Percentiles rank a stretch among this genome's conserved stretches.
Evolutionary conservation across 2,797 vertebrate genomes (phyloP).

Genomic region (Esox lucius): DNA sequence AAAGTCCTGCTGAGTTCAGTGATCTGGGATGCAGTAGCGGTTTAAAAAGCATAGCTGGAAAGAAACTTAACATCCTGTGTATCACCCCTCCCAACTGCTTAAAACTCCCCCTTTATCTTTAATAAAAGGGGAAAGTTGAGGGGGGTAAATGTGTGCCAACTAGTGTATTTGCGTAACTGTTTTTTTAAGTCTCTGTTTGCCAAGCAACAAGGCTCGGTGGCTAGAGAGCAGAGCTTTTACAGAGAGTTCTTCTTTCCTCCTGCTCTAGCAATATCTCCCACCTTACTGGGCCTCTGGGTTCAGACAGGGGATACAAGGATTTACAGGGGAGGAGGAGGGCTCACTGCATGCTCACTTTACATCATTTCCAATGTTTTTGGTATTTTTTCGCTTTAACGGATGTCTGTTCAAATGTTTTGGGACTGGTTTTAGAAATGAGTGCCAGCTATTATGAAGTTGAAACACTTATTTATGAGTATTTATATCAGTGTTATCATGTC

Average conservation of each 20-base stretch:
- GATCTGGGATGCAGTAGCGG: not conserved
- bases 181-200: not conserved
- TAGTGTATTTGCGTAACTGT: not conserved
- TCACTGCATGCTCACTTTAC: not conserved
- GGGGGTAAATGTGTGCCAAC: not conserved
- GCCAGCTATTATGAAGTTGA: not conserved
- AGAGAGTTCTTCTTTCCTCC: not conserved
- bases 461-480: not conserved
- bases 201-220: not conserved
- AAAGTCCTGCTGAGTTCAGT: not conserved
- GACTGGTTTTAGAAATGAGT: not conserved
- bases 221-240: not conserved
- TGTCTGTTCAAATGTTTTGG: not conserved
- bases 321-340: not conserved
- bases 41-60: not conserved
- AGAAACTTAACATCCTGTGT: not conserved
- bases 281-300: not conserved
- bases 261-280: not conserved
- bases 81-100: not conserved
- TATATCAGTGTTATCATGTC: not conserved
- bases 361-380: not conserved
- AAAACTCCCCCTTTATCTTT: not conserved
- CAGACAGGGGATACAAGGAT: not conserved
- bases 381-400: not conserved
- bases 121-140: slow-evolving; percentile 1